Evolutionary conservation across 1,140 invertebrate genomes (phyloP).

Genomic region (Brachionus manjavacas): DNA sequence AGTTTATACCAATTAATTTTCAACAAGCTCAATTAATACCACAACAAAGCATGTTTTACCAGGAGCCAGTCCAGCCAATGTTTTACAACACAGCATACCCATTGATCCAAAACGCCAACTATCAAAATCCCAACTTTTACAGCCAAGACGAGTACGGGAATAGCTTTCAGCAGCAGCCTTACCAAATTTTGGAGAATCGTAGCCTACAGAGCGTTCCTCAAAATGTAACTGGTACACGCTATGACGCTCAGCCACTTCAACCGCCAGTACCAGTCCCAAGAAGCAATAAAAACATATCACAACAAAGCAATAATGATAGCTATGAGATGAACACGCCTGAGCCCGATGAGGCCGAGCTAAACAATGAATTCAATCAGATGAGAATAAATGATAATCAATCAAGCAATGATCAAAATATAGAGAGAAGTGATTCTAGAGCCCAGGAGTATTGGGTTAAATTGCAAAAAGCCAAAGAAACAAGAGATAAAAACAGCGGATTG

Average conservation of each 20-base stretch:
- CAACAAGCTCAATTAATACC: background rate
- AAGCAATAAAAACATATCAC: background rate
- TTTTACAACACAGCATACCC: constrained; percentile 27
- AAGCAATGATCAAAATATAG: background rate
- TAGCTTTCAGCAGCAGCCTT: constrained; percentile 7
- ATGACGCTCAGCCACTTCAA: constrained; percentile 30
- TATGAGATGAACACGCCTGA: constrained; percentile 14
- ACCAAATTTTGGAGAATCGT: constrained; percentile 4
- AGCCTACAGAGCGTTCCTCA: background rate
- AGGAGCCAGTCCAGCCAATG: constrained; percentile 23
- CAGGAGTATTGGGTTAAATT: constrained; percentile 38
- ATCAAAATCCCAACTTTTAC: constrained; percentile 5
- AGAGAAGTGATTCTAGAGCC: background rate
- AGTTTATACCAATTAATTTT: background rate
- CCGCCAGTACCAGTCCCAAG: background rate
- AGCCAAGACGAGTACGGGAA: background rate
- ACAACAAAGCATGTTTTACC: constrained; percentile 35
- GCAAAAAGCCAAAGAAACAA: background rate
- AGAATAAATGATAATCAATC: background rate
- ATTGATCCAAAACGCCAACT: background rate
- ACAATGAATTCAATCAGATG: background rate
- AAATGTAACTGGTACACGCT: constrained; percentile 10
- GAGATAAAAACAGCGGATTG: constrained; percentile 9
- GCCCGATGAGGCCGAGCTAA: background rate
- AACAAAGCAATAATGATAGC: constrained; percentile 1